Evolutionary conservation across 1,140 invertebrate genomes (phyloP), one percentile per base, ranked within the genome.

Genomic region (Dufourea novaeangliae): DNA sequence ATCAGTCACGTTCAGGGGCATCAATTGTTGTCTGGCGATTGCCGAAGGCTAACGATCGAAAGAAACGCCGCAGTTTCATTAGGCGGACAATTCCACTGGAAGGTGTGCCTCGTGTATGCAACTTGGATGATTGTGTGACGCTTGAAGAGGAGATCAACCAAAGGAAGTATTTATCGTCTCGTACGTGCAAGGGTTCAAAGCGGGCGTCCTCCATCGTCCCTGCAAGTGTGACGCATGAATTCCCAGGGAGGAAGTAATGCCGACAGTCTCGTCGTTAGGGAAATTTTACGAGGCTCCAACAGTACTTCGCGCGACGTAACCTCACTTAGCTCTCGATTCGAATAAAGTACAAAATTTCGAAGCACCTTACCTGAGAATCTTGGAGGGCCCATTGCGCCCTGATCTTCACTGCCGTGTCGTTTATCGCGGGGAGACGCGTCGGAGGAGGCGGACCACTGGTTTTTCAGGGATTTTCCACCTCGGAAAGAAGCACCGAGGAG

Each of bases 291-390:
- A 59, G 29, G 27, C n/a, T 46, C 10, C 20, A 44, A n/a, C 34
- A 44, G 14, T 22, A 44, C 68, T 32, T 34, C 17, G 59, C 22
- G 20, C 34, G 17, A 32, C n/a, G 14, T 2, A 14, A 14, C n/a
- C n/a, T 54, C 52, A 25, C 20, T 37, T n/a, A 22, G 34, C 59
- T 25, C 12, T 61, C 34, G 34, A 61, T 39, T n/a, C 10, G 63
- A 52, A 67, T 17, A 56, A 59, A 75, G 73, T 75, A 75, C 73
- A 75, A 75, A 75, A 68, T 75, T 59, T 32, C 64, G 37, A 44
- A n/a, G 66, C 34, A 29, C 72, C 50, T 67, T 32, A 32, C 46
- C 62, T 22, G 37, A 39, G 5, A 1, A 2, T 52, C 46, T 10
- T 20, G 6, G 46, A 50, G 5, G 61, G 66, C 22, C 17, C 27